These are phyloP conservation scores for Calameuta filiformis DNA, from an alignment of 2,888 invertebrate species.

Conservation along the genomic window DNA sequence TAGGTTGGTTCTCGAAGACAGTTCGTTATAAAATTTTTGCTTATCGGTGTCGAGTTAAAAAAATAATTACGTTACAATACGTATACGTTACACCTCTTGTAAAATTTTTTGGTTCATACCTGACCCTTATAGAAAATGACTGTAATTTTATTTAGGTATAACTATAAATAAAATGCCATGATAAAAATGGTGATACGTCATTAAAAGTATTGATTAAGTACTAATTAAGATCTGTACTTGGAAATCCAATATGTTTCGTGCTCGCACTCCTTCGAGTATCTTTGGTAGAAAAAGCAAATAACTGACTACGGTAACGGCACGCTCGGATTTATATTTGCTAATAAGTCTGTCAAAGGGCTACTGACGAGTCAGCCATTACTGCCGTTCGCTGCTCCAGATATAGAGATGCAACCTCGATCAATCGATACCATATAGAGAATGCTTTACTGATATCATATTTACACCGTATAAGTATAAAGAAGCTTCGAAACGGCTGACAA, in stretches of 20 bases:
- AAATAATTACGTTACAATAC: too few relatives aligned
- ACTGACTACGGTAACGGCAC: constrained; percentile 25
- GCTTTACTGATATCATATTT: constrained; percentile 42
- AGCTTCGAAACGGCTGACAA: constrained; percentile 25
- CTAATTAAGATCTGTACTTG: constrained; percentile 32
- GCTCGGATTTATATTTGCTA: constrained; percentile 38
- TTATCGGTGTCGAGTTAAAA: too few relatives aligned
- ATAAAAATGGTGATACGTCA: not conserved
- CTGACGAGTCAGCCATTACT: constrained; percentile 27
- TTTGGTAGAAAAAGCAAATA: constrained; percentile 4
- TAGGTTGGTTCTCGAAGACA: too few relatives aligned
- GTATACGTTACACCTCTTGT: not conserved
- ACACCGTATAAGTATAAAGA: constrained; percentile 28
- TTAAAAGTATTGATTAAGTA: not conserved
- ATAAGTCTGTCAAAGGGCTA: constrained; percentile 37
- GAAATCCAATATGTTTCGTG: not conserved
- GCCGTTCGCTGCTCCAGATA: constrained; percentile 34
- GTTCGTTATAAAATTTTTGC: too few relatives aligned
- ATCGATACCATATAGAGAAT: constrained; percentile 33
- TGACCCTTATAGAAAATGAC: not conserved
- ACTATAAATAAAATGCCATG: not conserved
- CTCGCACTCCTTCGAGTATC: not conserved
- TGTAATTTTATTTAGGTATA: not conserved
- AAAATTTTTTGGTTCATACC: not conserved
- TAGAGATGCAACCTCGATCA: constrained; percentile 23